Evolutionary conservation across 2,113 vertebrate species (phyloP), one percentile per base, ranked within the genome.

Genomic region (Epinephelus fuscoguttatus): DNA sequence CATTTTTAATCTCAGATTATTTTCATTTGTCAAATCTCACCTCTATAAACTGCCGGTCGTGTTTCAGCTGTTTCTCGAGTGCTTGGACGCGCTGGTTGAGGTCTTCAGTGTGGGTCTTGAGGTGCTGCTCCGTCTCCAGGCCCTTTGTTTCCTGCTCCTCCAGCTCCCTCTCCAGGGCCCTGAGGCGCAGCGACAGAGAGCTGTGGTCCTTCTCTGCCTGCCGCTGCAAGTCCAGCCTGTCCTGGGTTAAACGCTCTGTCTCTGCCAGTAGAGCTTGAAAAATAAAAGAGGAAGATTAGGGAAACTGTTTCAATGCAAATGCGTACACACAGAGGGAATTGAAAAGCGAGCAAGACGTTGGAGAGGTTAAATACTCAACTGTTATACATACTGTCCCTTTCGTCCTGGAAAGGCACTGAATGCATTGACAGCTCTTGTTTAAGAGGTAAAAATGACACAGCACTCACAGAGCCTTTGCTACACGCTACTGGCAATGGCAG

Each of bases 21-120:
- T 67, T 19, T 1, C 17, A 61, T 52, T 33, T 9, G 27, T 71
- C 52, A 27, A 75, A 40, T 57, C 94, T 96, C 80, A 98, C 98
- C 47, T 99, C 97, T 86, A 99, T 99, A 86, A 99, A 99, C 59
- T 99, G 97, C 0, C 98, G 92, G 83, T 99, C 94, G 14, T 95
- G 96, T 87, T 97, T 98, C 27, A 99, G 93, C 66, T 99, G 98
- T 81, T 97, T 99, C 88, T 99, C 98, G 33, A 99, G 96, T 23
- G 96, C 95, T 49, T 94, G 93, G 79, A 99, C 94, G 23, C 94
- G 97, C 93, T 98, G 97, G 80, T 91, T 93, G 30, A 99, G 94
- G 70, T 98, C 96, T 6, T 94, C 81, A 0, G 95, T 93, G 75
- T 97, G 95, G 78, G 93, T 75, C 0, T 96, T 94, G 86, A 96